These are phyloP conservation scores for Eugnorisma glareosa DNA, from an alignment of 2,888 invertebrate genomes.

Conservation along the genomic window DNA sequence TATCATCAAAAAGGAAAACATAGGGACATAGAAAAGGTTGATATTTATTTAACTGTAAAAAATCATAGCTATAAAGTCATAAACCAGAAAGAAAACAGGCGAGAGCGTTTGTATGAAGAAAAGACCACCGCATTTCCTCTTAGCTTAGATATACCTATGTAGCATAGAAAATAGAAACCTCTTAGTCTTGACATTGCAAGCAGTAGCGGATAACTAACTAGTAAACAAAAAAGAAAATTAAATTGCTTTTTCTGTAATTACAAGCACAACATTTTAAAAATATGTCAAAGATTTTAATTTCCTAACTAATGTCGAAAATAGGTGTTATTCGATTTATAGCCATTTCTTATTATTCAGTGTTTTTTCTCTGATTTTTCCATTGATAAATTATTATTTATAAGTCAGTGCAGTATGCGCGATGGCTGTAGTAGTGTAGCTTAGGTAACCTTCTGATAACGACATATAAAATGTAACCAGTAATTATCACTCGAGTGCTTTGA, in stretches of 20 bases:
- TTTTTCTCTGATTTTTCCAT: conserved; percentile 2
- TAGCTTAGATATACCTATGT: too few relatives aligned
- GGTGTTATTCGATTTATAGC: neutral
- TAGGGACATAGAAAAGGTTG: too few relatives aligned
- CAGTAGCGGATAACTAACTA: neutral
- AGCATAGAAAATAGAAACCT: neutral
- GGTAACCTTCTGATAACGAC: conserved; percentile 56
- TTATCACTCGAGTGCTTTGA: conserved; percentile 62
- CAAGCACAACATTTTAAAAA: too few relatives aligned
- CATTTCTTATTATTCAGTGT: neutral
- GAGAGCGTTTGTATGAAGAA: too few relatives aligned
- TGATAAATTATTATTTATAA: conserved; percentile 43
- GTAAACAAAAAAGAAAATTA: neutral
- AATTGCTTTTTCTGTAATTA: neutral
- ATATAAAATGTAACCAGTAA: conserved; percentile 50
- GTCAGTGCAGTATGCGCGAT: conserved; percentile 29
- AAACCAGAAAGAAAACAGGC: too few relatives aligned
- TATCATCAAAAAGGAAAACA: too few relatives aligned
- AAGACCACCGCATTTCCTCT: too few relatives aligned
- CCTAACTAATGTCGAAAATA: neutral
- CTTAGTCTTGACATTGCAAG: neutral
- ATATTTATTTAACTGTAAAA: too few relatives aligned
- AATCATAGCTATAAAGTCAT: too few relatives aligned
- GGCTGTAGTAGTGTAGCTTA: conserved; percentile 19
- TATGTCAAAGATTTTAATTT: too few relatives aligned